Evolutionary conservation across 2,888 invertebrate species (phyloP).

Genomic region (Ephialtes manifestator): DNA sequence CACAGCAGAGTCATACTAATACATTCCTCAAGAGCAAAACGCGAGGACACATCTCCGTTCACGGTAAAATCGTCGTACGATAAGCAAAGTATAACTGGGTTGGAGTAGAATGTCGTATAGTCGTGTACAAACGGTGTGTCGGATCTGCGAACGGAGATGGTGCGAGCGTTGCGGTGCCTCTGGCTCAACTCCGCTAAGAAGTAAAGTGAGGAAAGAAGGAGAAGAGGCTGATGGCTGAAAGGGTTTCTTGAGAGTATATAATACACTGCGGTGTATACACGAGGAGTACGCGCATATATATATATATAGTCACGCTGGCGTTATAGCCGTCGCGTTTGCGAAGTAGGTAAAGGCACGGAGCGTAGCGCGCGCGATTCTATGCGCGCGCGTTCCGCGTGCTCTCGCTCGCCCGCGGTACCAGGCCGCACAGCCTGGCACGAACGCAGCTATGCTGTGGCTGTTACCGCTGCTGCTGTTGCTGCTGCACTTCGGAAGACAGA

Average conservation of each 20-base stretch:
- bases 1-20: too few relatives aligned
- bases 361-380: slow-evolving; percentile 64
- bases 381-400: slow-evolving; percentile 62
- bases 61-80: not conserved
- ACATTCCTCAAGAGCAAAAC: not conserved
- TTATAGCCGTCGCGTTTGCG: slow-evolving; percentile 52
- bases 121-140: not conserved
- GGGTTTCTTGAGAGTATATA: slow-evolving; percentile 25
- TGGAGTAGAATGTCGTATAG: slow-evolving; percentile 4
- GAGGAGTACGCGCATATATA: not conserved
- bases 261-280: slow-evolving; percentile 25
- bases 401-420: slow-evolving; percentile 80
- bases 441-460: slow-evolving; percentile 64
- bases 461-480: slow-evolving; percentile 37
- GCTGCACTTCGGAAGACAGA: slow-evolving; percentile 78
- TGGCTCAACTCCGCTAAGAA: slow-evolving; percentile 15
- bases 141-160: slow-evolving; percentile 25
- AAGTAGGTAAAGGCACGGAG: slow-evolving; percentile 74
- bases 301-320: not conserved
- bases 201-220: slow-evolving; percentile 30
- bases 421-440: slow-evolving; percentile 84
- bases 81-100: slow-evolving; percentile 29
- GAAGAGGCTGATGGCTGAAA: slow-evolving; percentile 48
- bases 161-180: not conserved
- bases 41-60: not conserved